Conservation (phyloP, 2,113 vertebrate genomes). For the Sinosuthora webbiana region DNA sequence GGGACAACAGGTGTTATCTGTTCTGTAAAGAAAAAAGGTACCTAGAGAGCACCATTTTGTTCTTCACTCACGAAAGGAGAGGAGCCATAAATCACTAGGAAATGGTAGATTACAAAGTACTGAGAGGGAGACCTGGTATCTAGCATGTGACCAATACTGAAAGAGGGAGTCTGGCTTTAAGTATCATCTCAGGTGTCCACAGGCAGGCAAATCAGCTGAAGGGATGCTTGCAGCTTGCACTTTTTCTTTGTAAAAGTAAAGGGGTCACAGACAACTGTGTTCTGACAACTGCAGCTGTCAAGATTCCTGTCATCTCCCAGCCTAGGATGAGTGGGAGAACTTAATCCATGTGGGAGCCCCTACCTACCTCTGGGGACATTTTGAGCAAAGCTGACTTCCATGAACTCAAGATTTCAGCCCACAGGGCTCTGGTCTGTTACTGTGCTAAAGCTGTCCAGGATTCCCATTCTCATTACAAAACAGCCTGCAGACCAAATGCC, state of each 20-base stretch:
- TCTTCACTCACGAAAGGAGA: not conserved
- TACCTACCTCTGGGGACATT: not conserved
- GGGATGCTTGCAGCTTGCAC: not conserved
- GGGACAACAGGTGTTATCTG: not conserved
- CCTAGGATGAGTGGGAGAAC: not conserved
- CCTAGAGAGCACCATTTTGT: not conserved
- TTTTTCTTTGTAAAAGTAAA: not conserved
- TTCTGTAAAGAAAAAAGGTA: not conserved
- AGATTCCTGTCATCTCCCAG: not conserved
- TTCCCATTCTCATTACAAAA: not conserved
- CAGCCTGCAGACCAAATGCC: not conserved
- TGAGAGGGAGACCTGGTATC: not conserved
- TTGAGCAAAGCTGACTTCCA: not conserved
- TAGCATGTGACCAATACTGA: not conserved
- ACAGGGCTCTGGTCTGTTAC: not conserved
- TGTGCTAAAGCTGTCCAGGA: not conserved
- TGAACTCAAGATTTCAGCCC: not conserved
- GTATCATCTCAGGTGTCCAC: not conserved
- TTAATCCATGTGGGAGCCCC: accelerated
- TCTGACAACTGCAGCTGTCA: not conserved
- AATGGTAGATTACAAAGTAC: not conserved
- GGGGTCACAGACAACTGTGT: not conserved
- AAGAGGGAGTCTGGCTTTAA: not conserved
- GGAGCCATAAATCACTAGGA: not conserved
- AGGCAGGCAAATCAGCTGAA: not conserved